These are phyloP conservation scores for Chalcis sispes DNA, from an alignment of 2,888 invertebrate species.

Conservation along the genomic window DNA sequence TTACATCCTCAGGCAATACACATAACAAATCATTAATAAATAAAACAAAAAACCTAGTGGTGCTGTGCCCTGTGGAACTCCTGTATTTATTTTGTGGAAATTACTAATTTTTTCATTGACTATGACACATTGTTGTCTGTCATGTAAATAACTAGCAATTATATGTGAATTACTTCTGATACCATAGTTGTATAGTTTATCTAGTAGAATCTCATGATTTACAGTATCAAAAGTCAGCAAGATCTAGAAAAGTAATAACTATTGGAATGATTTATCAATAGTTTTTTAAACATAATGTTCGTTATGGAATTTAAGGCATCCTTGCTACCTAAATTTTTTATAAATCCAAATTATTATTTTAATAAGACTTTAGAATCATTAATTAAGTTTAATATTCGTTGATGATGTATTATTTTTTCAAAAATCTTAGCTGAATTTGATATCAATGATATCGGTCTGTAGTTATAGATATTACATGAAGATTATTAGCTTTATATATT, in stretches of 20 bases:
- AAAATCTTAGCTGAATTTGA: slow-evolving; percentile 28
- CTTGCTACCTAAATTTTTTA: not conserved
- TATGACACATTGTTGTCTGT: slow-evolving; percentile 9
- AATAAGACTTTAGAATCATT: not conserved
- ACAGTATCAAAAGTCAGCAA: slow-evolving; percentile 33
- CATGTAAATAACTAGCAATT: not conserved
- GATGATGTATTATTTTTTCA: slow-evolving; percentile 7
- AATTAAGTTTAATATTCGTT: not conserved
- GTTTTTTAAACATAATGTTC: not conserved
- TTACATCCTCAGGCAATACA: no score
- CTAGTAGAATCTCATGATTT: slow-evolving; percentile 35
- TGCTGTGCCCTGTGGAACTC: slow-evolving; percentile 22
- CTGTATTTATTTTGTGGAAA: not conserved
- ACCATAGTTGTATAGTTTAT: slow-evolving; percentile 25
- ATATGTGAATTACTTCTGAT: not conserved
- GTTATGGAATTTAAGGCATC: slow-evolving; percentile 11
- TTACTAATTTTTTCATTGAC: not conserved
- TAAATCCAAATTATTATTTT: slow-evolving; percentile 18
- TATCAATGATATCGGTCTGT: slow-evolving; percentile 26
- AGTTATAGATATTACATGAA: not conserved
- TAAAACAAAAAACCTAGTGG: slow-evolving; percentile 14
- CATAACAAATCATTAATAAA: slow-evolving; percentile 13
- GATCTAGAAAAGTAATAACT: not conserved
- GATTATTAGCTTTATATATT: no score
- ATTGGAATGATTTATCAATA: not conserved